Evolutionary conservation across 2,888 invertebrate species (phyloP), one percentile per base, ranked within the genome.

Genomic region (Neria commutata): DNA sequence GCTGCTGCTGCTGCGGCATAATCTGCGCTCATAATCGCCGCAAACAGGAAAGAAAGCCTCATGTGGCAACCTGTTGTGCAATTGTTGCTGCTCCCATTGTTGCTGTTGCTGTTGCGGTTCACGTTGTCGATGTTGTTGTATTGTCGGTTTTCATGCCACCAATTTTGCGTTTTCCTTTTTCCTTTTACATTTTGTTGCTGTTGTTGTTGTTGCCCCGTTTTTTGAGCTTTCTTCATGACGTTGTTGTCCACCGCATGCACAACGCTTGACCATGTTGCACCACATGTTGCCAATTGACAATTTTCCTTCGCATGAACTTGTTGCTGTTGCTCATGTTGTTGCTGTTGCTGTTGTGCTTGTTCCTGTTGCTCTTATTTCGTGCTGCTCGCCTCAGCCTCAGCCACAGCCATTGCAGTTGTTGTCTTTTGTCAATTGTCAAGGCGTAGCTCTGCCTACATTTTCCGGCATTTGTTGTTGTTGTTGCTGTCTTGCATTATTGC

Each of bases 221-320:
- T n/a, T n/a, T n/a, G 14, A 14, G 14, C 10, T 37, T n/a, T 29
- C 6, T 37, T 37, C 37, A 14, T 37, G 6, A n/a, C 37, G 37
- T 37, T 37, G 6, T 37, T 21, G n/a, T n/a, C n/a, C n/a, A n/a
- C n/a, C n/a, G n/a, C n/a, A n/a, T 42, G 21, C 5, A 19, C 6
- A 42, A 77, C n/a, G n/a, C 74, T 77, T 77, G 77, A 76, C 75
- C 77, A 77, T 74, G 73, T 65, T 64, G 63, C 62, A 67, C 73
- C 74, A 74, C 77, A 76, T 76, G 75, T 75, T 76, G 73, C 72
- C 75, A 73, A 74, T 74, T 76, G 76, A 68, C 71, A 72, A 68
- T 71, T 68, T 67, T 56, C n/a, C n/a, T 56, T 51, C 68, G 66
- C 51, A 50, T 63, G 42, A 42, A 42, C 42, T 42, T 42, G 42